These are phyloP conservation scores for Belonocnema kinseyi DNA, from an alignment of 1,140 invertebrate species.

Conservation along the genomic window DNA sequence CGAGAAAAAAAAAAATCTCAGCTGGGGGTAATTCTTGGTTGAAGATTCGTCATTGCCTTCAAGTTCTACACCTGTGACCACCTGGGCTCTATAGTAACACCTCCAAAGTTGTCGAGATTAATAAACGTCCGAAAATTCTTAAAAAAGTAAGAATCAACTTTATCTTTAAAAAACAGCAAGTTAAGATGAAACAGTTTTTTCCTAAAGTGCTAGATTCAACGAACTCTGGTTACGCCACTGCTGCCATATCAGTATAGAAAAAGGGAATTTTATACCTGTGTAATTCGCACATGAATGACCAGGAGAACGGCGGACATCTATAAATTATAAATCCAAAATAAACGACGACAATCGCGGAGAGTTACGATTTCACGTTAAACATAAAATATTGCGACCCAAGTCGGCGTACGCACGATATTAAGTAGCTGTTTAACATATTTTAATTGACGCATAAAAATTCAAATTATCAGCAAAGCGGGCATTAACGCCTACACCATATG, in stretches of 20 bases:
- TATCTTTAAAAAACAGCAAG: too few species aligned
- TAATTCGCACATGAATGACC: not conserved
- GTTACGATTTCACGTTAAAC: conserved; percentile 67
- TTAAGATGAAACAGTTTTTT: too few species aligned
- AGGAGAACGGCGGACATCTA: conserved; percentile 45
- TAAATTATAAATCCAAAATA: conserved; percentile 64
- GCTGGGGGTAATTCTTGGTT: conserved; percentile 63
- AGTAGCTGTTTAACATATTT: conserved; percentile 68
- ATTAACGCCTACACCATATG: not conserved
- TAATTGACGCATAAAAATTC: conserved; percentile 63
- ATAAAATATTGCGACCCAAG: conserved; percentile 63
- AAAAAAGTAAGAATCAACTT: too few species aligned
- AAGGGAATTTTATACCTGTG: not conserved
- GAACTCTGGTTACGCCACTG: too few species aligned
- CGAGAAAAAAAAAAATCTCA: conserved; percentile 62
- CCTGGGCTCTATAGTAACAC: not conserved
- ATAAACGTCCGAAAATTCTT: not conserved
- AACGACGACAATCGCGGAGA: conserved; percentile 56
- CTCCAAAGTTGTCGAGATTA: not conserved
- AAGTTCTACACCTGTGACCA: conserved; percentile 37
- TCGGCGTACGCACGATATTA: conserved; percentile 50
- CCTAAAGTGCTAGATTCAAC: too few species aligned
- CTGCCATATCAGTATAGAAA: too few species aligned
- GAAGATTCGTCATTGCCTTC: conserved; percentile 48
- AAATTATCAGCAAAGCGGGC: conserved; percentile 43